Percentiles rank a stretch among this genome's conserved stretches.
Conservation (phyloP, 2,113 vertebrate species). For the Tragulus kanchil region DNA sequence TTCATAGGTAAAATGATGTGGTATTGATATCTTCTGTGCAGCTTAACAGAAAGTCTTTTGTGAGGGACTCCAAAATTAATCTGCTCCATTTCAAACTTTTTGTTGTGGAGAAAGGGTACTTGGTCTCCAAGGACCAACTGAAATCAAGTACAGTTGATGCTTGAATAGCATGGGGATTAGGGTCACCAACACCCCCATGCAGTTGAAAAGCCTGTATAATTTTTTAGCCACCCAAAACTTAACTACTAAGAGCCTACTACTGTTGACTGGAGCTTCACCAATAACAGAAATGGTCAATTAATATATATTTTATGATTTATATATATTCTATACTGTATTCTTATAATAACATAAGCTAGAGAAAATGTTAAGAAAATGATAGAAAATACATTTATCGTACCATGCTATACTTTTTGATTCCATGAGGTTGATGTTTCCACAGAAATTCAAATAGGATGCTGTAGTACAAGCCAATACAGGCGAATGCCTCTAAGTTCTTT, state of each 20-base stretch:
- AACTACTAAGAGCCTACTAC: neutral
- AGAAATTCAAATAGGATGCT: too few species aligned
- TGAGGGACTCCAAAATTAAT: neutral
- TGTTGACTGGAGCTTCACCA: neutral
- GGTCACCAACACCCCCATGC: neutral
- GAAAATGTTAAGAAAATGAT: neutral
- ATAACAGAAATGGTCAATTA: neutral
- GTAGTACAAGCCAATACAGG: too few species aligned
- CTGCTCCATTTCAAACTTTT: neutral
- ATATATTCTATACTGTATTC: neutral
- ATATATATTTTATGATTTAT: neutral
- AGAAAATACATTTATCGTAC: neutral
- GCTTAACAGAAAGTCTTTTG: slow-evolving; percentile 24
- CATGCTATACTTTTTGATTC: too few species aligned
- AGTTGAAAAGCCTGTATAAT: neutral
- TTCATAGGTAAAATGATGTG: neutral
- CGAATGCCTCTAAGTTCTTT: too few species aligned
- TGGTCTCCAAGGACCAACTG: slow-evolving; percentile 34
- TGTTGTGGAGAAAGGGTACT: slow-evolving; percentile 11
- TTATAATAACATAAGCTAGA: neutral
- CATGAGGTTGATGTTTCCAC: too few species aligned
- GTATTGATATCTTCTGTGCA: neutral
- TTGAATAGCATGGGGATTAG: neutral
- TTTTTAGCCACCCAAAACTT: neutral
- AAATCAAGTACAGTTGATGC: slow-evolving; percentile 12